Base-by-base conservation (phyloP, 30 jellyfish, hydroid and myxozoan species). In the Aurelia coerulea region DNA sequence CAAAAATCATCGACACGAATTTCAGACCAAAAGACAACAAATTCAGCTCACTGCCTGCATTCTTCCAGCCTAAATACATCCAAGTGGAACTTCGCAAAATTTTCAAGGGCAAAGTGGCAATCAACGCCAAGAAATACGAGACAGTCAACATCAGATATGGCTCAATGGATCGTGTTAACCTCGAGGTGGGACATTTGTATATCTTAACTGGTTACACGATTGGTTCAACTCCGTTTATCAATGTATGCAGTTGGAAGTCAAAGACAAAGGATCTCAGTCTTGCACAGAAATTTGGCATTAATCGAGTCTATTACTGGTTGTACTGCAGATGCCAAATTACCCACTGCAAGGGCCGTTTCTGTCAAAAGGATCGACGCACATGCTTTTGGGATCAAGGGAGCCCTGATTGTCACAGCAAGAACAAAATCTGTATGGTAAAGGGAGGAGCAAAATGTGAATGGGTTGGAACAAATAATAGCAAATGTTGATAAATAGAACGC, bases 171-270 rank as follows among this genome's bases (percentile, higher is more conserved):
- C 83, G 80, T 18, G 77, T 82, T 1, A 53, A 19, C 14, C 63
- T 73, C 16, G 87, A 85, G 23, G 89, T 64, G 10, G 95, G 95
- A 17, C 74, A 75, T 31, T 74, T 15, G 33, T 85, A 85, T 73
- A 52, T 75, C 50, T 68, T 85, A 11, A 73, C 88, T 5, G 95
- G 95, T 2, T 85, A 49, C 78, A 65, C 73, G 42, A 37, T 33
- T 32, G 85, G 81, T 32, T 51, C 83, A 9, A 62, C 16, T 7
- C 79, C 64, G 31, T 73, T 15, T 71, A 85, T 85, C 73, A 85
- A 70, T 51, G 0, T 67, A 6, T 85, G 95, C 80, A 78, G 66
- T 58, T 85, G 95, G 95, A 70, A 58, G 7, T 17, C 95, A n/a
- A 85, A 66, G 60, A 74, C 84, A 89, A 49, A 65, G 32, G 84